Conservation (phyloP, 2,113 vertebrate genomes). For the Ciconia maguari region DNA sequence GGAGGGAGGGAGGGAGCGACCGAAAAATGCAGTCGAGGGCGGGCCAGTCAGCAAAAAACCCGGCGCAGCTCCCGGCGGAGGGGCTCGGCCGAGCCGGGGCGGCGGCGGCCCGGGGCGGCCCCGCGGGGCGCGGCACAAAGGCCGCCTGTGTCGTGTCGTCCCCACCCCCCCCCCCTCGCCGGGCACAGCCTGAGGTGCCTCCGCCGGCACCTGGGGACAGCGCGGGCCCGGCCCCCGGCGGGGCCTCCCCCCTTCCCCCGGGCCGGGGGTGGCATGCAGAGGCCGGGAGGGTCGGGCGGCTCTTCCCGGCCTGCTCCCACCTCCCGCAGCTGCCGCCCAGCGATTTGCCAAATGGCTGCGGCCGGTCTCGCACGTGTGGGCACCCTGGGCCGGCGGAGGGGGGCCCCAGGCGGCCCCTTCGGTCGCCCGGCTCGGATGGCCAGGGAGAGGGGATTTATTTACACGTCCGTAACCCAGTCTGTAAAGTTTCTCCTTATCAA, state of each 20-base stretch:
- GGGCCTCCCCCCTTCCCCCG: neutral
- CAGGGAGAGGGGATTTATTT: neutral
- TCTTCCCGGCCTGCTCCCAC: neutral
- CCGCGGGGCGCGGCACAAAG: neutral
- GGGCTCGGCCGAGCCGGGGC: neutral
- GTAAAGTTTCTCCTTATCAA: neutral
- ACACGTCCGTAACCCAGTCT: neutral
- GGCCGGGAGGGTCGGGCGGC: neutral
- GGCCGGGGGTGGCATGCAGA: neutral
- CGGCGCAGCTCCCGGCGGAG: neutral
- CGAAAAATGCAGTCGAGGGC: conserved; percentile 32
- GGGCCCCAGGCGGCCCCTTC: neutral
- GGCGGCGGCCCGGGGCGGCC: neutral
- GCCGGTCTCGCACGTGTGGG: neutral
- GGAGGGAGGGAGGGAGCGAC: neutral
- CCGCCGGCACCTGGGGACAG: neutral
- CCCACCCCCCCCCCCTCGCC: neutral
- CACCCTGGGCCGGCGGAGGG: neutral
- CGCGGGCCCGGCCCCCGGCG: neutral
- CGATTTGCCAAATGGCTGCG: conserved; percentile 39
- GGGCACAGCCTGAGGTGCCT: neutral
- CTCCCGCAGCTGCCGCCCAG: neutral
- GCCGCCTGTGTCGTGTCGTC: neutral
- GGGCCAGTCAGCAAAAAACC: neutral
- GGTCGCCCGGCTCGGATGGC: neutral